A percentile compares a stretch with the other conserved stretches of the same genome.
Conservation (phyloP, 2,797 vertebrate genomes). For the Linurgus olivaceus region DNA sequence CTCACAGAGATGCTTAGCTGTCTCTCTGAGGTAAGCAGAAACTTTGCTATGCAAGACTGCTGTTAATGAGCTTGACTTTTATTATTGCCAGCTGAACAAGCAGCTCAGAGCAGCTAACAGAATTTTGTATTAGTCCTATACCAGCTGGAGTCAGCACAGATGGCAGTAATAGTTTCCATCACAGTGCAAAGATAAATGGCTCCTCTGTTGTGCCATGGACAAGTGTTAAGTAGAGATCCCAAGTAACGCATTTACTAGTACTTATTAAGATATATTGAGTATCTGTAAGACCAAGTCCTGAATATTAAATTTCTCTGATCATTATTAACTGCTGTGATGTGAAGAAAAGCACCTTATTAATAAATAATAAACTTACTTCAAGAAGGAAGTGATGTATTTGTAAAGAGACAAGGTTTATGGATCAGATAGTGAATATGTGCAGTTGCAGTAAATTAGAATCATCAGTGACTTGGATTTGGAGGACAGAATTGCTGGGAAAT, state of each 20-base stretch:
- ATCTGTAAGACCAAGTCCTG: neutral
- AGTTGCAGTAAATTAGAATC: neutral
- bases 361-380: neutral
- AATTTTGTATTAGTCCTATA: slow-evolving; percentile 35
- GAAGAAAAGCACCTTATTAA: neutral
- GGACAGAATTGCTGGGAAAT: neutral
- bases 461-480: neutral
- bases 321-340: neutral
- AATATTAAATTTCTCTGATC: neutral
- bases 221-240: neutral
- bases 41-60: neutral
- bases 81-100: slow-evolving; percentile 47
- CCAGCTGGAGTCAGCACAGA: neutral
- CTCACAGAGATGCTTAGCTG: neutral
- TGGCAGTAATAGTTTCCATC: slow-evolving; percentile 14
- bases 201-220: neutral
- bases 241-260: neutral
- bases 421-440: neutral
- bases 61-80: slow-evolving; percentile 40
- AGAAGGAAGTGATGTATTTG: neutral
- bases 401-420: neutral
- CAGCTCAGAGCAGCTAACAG: slow-evolving; percentile 43
- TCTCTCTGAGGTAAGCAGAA: slow-evolving; percentile 29
- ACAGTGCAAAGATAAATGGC: neutral
- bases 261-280: neutral